Conservation (phyloP, 2,113 vertebrate species). For the Xiphophorus hellerii region DNA sequence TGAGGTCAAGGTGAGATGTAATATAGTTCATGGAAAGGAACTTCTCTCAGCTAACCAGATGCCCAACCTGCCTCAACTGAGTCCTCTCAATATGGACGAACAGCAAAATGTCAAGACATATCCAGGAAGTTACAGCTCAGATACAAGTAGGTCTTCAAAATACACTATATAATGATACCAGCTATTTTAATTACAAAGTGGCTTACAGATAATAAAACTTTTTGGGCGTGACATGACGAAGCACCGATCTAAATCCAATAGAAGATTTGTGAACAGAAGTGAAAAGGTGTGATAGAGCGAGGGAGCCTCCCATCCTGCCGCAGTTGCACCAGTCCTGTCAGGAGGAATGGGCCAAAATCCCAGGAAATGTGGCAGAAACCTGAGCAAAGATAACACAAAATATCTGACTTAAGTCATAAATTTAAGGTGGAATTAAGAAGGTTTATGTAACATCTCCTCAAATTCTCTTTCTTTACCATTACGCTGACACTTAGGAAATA, state of each 20-base stretch:
- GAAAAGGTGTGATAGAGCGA: not conserved
- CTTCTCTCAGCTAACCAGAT: not conserved
- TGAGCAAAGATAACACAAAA: too few species aligned
- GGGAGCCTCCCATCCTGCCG: not conserved
- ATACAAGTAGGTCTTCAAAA: not conserved
- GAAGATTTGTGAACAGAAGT: not conserved
- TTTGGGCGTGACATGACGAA: not conserved
- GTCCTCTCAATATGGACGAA: not conserved
- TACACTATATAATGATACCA: not conserved
- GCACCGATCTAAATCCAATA: not conserved
- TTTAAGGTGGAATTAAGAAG: too few species aligned
- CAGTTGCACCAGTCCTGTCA: not conserved
- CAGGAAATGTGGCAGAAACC: too few species aligned
- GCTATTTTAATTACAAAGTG: not conserved
- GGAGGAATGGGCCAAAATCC: too few species aligned
- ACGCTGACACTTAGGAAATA: not conserved
- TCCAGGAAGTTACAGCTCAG: not conserved
- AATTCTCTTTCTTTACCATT: too few species aligned
- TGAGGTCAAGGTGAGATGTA: too few species aligned
- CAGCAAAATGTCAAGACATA: not conserved
- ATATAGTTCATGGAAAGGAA: not conserved
- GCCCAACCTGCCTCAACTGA: too few species aligned
- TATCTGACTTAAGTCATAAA: too few species aligned
- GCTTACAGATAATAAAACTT: not conserved
- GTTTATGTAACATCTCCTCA: too few species aligned